Conservation (phyloP, 2,888 invertebrate species). For the Synanthedon myopaeformis region DNA sequence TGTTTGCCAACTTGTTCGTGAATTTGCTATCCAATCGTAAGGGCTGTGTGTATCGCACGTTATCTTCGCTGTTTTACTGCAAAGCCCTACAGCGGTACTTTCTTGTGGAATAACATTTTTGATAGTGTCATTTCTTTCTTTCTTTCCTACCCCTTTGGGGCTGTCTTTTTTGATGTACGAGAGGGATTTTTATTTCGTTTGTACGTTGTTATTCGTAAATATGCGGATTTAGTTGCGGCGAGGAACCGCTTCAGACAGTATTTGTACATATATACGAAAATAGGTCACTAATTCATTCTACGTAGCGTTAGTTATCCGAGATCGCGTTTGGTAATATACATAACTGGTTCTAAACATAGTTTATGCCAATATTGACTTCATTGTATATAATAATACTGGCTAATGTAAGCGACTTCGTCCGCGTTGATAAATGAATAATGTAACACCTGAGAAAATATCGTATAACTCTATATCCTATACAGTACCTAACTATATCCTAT, state of each 20-base stretch:
- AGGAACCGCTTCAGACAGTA: background rate
- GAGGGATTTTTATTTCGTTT: slow-evolving; percentile 4
- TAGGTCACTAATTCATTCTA: too few species aligned
- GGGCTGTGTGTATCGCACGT: slow-evolving; percentile 6
- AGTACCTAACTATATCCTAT: too few species aligned
- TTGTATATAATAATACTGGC: too few species aligned
- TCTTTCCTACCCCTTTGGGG: slow-evolving; percentile 6
- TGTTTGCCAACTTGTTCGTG: too few species aligned
- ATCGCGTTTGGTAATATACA: too few species aligned
- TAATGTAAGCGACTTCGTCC: too few species aligned
- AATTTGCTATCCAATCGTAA: background rate
- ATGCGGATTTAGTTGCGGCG: background rate
- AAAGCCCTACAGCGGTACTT: slow-evolving; percentile 14
- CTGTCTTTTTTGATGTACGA: slow-evolving; percentile 7
- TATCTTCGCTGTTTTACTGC: slow-evolving; percentile 11
- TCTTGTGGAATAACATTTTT: slow-evolving; percentile 29
- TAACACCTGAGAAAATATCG: too few species aligned
- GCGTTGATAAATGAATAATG: too few species aligned
- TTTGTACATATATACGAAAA: background rate
- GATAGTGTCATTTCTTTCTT: slow-evolving; percentile 24
- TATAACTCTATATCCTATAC: too few species aligned
- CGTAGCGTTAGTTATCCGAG: too few species aligned
- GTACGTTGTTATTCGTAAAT: slow-evolving; percentile 1
- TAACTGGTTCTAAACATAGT: too few species aligned
- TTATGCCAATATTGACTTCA: too few species aligned